Evolutionary conservation across 2,888 invertebrate genomes (phyloP), one percentile per base, ranked within the genome.

Genomic region (Stenodera caucasica): DNA sequence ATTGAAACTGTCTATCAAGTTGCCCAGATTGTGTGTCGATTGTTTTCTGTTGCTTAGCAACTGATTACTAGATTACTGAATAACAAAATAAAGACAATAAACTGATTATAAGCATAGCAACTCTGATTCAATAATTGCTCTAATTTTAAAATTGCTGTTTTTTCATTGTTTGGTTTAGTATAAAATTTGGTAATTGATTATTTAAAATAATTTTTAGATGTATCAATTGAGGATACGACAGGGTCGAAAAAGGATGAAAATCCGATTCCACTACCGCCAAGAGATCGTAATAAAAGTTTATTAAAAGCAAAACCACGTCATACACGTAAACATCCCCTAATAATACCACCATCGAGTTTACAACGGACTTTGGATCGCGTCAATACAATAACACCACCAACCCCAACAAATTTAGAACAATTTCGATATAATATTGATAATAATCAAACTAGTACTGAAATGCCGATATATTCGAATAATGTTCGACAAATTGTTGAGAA

Each of bases 251-350:
- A 66, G 55, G 80, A 80, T 12, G 80, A 81, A 40, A 91, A 91
- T 80, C 88, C 89, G 0, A 86, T 92, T 64, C 92, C 92, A 0
- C 79, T 94, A 64, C 93, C 93, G 0, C 92, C 93, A 0, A 84
- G 91, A 67, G 91, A 91, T 74, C 82, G 88, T 21, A 86, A 85
- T 23, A 86, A 87, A 74, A 82, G 83, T 0, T 80, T 88, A n/a
- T 82, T 86, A 62, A 84, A 86, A 9, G 84, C 82, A 32, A 86
- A 90, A 73, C 86, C 88, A 0, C 82, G 92, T 12, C 92, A 92
- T 75, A 90, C 91, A 58, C 83, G 93, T 37, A 93, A 91, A 75
- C 90, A 92, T 82, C 92, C 93, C 0, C 81, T 94, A 35, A 88
- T 92, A 54, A 89, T 92, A 69, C 90, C 91, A 2, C 84, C 84